Conservation (phyloP, 2,888 invertebrate species). For the Desoria tigrina region DNA sequence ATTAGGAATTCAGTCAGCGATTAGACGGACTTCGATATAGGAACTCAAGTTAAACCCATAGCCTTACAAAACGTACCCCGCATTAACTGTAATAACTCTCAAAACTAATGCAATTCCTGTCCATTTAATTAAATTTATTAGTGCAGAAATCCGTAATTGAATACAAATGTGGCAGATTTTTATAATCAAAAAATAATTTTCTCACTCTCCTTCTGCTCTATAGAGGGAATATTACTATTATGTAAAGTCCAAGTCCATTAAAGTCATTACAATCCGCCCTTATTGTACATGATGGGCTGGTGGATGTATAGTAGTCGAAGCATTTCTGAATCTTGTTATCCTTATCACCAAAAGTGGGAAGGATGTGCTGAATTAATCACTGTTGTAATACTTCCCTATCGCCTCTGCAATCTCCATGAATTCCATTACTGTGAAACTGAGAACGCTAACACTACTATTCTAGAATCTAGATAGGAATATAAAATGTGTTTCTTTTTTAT, state of each 20-base stretch:
- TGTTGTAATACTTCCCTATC: conserved; percentile 1
- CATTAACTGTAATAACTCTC: background rate
- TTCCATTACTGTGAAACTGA: background rate
- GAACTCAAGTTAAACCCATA: too few relatives aligned
- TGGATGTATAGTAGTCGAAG: background rate
- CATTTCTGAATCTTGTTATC: background rate
- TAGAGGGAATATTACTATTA: background rate
- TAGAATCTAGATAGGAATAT: too few relatives aligned
- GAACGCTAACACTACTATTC: background rate
- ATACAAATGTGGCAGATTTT: background rate
- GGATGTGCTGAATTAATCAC: conserved; percentile 8
- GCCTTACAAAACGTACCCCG: too few relatives aligned
- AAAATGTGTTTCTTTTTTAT: too few relatives aligned
- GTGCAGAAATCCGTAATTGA: conserved; percentile 5
- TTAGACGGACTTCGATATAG: too few relatives aligned
- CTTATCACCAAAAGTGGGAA: conserved; percentile 1
- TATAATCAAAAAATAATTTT: background rate
- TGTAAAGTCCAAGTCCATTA: background rate
- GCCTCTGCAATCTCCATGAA: background rate
- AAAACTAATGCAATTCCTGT: background rate
- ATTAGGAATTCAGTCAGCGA: too few relatives aligned
- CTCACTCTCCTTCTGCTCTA: background rate
- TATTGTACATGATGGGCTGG: background rate
- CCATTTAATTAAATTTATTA: conserved; percentile 1
- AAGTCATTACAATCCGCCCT: background rate